These are phyloP conservation scores for Poeciliopsis gracilis DNA, from an alignment of 2,797 vertebrate species.

Conservation along the genomic window DNA sequence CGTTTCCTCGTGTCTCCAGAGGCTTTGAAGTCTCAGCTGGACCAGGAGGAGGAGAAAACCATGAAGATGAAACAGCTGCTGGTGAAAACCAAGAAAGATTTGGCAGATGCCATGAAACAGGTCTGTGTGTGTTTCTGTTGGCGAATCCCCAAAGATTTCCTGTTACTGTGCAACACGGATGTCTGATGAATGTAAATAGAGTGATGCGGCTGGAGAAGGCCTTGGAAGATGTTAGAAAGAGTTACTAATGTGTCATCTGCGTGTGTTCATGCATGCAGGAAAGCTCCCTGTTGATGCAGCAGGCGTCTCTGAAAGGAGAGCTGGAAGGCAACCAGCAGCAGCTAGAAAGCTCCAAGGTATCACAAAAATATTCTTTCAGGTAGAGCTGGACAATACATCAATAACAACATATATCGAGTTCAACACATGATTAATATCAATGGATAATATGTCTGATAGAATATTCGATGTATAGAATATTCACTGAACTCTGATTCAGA, in stretches of 20 bases:
- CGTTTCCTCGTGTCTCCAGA: slow-evolving; percentile 74
- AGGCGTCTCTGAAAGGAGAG: slow-evolving; percentile 90
- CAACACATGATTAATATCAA: no score
- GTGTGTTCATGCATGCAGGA: slow-evolving; percentile 81
- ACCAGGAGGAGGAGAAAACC: slow-evolving; percentile 88
- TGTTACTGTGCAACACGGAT: slow-evolving; percentile 23
- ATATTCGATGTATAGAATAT: no score
- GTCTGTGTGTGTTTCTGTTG: slow-evolving; percentile 73
- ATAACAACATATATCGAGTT: no score
- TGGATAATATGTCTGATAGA: no score
- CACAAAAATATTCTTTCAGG: not conserved
- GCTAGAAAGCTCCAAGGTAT: slow-evolving; percentile 92
- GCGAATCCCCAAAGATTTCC: slow-evolving; percentile 15
- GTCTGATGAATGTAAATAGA: slow-evolving; percentile 54
- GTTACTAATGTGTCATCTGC: slow-evolving; percentile 33
- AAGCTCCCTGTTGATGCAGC: slow-evolving; percentile 85
- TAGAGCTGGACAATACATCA: no score
- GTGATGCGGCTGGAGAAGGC: slow-evolving; percentile 27
- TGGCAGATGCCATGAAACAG: slow-evolving; percentile 90
- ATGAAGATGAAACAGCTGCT: slow-evolving; percentile 94
- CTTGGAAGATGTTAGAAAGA: slow-evolving; percentile 41
- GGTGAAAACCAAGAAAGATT: slow-evolving; percentile 95
- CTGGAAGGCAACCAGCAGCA: slow-evolving; percentile 94
- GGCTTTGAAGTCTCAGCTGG: slow-evolving; percentile 85
- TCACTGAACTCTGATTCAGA: no score